Base-by-base conservation (phyloP, 2,888 invertebrate genomes). In the Allygus modestus region DNA sequence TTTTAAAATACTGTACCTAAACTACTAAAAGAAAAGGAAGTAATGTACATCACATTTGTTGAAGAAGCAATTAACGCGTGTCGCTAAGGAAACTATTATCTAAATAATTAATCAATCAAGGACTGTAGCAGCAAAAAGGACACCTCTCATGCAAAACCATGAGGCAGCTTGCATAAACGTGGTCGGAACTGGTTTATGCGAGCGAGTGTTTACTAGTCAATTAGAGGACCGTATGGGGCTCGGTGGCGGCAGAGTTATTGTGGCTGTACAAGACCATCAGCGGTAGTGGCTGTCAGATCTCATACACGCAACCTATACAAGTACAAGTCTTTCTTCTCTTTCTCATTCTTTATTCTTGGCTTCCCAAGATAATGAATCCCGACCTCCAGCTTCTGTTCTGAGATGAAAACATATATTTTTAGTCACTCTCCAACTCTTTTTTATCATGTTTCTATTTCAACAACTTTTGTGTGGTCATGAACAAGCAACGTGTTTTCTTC, bases 201-300 rank as follows among this genome's bases (percentile, higher is more conserved):
- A 2, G 17, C 17, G 51, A 23, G 58, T 23, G 58, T 58, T 58
- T 58, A 58, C 58, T 58, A 20, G 58, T 23, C 23, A 58, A 58
- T 58, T 58, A 58, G 58, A 51, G 58, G 17, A 23, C 58, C 58
- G 20, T 58, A 58, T 58, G 58, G 23, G 5, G 15, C 51, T n/a
- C 17, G 51, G 51, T n/a, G 17, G 17, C 51, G n/a, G n/a, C n/a
- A n/a, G n/a, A n/a, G n/a, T n/a, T n/a, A n/a, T n/a, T n/a, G n/a
- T n/a, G n/a, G n/a, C n/a, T n/a, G n/a, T 12, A 51, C 51, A 51
- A 51, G 51, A 51, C 2, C n/a, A 51, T 51, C 51, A 11, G 51
- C n/a, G 51, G 51, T n/a, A 17, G 9, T n/a, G n/a, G 17, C 58
- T 58, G 58, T n/a, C 58, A 1, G 58, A 58, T 58, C 9, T 20